A percentile compares a stretch with the other conserved stretches of the same genome.
phyloP scores from a whole-genome alignment of 2,797 vertebrate genomes.

The Florisuga fusca region DNA sequence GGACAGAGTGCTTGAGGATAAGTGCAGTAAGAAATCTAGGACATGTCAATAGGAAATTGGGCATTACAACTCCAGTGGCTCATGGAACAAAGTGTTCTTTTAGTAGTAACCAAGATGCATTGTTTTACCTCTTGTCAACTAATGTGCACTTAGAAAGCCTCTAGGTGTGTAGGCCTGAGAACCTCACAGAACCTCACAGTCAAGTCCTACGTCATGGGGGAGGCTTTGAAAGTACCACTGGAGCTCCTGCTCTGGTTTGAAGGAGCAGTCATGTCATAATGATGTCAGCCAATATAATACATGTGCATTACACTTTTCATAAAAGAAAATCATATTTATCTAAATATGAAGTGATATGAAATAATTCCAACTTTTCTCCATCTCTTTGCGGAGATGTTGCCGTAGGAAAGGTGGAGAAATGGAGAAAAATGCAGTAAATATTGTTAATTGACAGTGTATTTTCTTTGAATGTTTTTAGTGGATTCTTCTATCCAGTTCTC shows the following conservation, averaged over 20 bases:
- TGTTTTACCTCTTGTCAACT: neutral
- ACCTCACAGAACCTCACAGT: neutral
- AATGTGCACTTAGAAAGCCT: neutral
- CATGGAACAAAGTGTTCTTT: neutral
- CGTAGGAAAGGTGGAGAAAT: neutral
- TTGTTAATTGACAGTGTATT: neutral
- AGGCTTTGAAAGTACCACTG: neutral
- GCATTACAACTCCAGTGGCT: neutral
- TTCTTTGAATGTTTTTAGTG: neutral
- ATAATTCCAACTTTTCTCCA: neutral
- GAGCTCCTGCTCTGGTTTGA: neutral
- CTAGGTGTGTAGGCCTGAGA: neutral
- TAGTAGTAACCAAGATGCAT: neutral
- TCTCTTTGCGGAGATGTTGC: neutral
- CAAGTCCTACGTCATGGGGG: neutral
- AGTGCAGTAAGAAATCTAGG: neutral
- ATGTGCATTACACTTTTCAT: neutral
- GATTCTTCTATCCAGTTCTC: neutral
- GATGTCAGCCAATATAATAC: neutral
- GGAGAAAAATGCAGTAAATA: neutral
- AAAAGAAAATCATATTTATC: neutral
- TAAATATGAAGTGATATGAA: neutral
- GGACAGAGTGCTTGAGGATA: neutral
- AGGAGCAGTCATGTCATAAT: neutral
- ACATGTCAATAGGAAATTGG: neutral